These are phyloP conservation scores for Eulemur mongoz DNA, from an alignment of 2,797 vertebrate genomes.

Conservation along the genomic window DNA sequence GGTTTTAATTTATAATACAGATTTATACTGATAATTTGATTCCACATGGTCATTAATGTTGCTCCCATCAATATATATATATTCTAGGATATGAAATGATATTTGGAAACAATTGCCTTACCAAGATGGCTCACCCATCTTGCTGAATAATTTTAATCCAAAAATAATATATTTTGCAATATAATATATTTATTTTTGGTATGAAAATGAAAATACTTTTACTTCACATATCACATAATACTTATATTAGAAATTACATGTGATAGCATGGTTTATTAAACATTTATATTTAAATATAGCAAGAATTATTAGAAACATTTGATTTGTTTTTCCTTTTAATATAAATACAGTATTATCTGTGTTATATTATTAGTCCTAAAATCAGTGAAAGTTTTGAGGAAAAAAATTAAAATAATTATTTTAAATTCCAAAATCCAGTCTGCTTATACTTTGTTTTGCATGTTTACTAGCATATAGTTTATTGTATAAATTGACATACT, in stretches of 20 bases:
- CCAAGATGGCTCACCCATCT: slow-evolving; percentile 39
- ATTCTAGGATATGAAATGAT: neutral
- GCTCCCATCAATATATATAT: neutral
- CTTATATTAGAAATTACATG: slow-evolving; percentile 61
- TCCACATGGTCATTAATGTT: slow-evolving; percentile 35
- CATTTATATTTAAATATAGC: slow-evolving; percentile 72
- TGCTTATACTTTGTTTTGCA: slow-evolving; percentile 81
- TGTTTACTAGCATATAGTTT: slow-evolving; percentile 75
- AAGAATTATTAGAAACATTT: slow-evolving; percentile 71
- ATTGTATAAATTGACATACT: slow-evolving; percentile 79
- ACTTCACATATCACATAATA: slow-evolving; percentile 78
- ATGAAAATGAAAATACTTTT: slow-evolving; percentile 75
- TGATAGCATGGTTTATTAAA: neutral
- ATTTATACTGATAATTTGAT: neutral
- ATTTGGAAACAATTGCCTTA: slow-evolving; percentile 49
- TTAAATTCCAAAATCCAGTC: slow-evolving; percentile 67
- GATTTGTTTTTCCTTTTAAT: slow-evolving; percentile 79
- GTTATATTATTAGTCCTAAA: slow-evolving; percentile 80
- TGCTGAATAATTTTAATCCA: slow-evolving; percentile 49
- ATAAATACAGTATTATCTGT: slow-evolving; percentile 70
- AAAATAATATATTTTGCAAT: slow-evolving; percentile 73
- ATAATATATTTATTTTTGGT: slow-evolving; percentile 70
- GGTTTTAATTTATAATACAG: neutral
- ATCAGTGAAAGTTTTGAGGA: slow-evolving; percentile 79
- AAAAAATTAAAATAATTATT: slow-evolving; percentile 66